phyloP scores from a whole-genome alignment of 2,113 vertebrate species.

The Aptenodytes forsteri region DNA sequence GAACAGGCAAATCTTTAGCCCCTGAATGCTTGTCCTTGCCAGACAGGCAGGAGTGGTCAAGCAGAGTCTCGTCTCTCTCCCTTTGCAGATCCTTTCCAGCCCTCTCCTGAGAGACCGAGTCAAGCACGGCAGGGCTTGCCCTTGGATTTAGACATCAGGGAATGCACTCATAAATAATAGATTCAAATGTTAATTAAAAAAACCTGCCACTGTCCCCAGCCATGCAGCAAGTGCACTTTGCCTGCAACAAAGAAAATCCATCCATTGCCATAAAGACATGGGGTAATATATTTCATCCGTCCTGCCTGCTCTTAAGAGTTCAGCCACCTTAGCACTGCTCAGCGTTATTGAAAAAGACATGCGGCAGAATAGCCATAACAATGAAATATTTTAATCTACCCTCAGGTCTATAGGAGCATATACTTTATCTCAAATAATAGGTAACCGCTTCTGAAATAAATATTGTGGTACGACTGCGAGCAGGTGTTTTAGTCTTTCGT shows the following conservation, averaged over 20 bases:
- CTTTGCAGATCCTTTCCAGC: background rate
- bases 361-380: background rate
- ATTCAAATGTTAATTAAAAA: slow-evolving; percentile 46
- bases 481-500: background rate
- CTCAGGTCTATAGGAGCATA: background rate
- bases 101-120: background rate
- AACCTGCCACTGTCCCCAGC: background rate
- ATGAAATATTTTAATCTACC: background rate
- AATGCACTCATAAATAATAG: slow-evolving; percentile 35
- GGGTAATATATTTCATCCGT: background rate
- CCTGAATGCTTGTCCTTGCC: background rate
- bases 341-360: background rate
- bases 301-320: background rate
- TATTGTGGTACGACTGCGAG: background rate
- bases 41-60: background rate
- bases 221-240: background rate
- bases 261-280: background rate
- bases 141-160: background rate
- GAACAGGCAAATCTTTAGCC: background rate
- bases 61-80: background rate
- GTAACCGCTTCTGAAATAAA: background rate
- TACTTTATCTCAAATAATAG: background rate
- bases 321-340: background rate
- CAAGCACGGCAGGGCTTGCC: background rate
- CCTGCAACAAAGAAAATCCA: background rate